A percentile compares a stretch with the other conserved stretches of the same genome.
These are phyloP conservation scores for Patiria miniata DNA, from an alignment of 35 echinoderm and acorn worm genomes.

Conservation along the genomic window DNA sequence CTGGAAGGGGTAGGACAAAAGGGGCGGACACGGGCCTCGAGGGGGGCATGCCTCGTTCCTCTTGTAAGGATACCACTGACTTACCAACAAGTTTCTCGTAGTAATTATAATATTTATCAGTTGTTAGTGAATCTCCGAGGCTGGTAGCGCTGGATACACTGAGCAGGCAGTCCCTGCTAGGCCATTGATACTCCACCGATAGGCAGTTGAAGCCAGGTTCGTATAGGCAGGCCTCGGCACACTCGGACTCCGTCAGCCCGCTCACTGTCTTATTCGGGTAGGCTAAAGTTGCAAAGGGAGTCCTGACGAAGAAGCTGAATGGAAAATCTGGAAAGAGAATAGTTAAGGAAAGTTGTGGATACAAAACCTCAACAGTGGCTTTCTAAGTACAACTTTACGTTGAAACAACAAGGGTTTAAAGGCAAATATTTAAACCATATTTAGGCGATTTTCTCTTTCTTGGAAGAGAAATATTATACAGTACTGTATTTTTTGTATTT, in stretches of 20 bases:
- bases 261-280: conserved; percentile 51
- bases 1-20: too few species aligned
- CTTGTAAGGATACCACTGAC: neutral
- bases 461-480: too few species aligned
- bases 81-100: conserved; percentile 75
- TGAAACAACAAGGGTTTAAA: too few species aligned
- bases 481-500: too few species aligned
- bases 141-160: conserved; percentile 25
- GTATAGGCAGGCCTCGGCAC: conserved; percentile 59
- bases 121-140: conserved; percentile 1
- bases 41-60: too few species aligned
- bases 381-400: too few species aligned
- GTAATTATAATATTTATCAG: conserved; percentile 64
- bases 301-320: conserved; percentile 79
- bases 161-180: conserved; percentile 34
- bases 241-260: conserved; percentile 56
- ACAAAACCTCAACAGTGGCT: too few species aligned
- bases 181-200: conserved; percentile 66
- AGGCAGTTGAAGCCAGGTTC: conserved; percentile 42
- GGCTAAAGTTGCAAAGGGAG: neutral
- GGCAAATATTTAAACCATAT: too few species aligned
- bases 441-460: too few species aligned
- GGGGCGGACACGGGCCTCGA: too few species aligned
- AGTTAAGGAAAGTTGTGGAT: too few species aligned
- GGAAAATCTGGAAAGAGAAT: conserved; percentile 69